These are phyloP conservation scores for Araneus ventricosus DNA, from an alignment of 1,140 invertebrate species.

Conservation along the genomic window DNA sequence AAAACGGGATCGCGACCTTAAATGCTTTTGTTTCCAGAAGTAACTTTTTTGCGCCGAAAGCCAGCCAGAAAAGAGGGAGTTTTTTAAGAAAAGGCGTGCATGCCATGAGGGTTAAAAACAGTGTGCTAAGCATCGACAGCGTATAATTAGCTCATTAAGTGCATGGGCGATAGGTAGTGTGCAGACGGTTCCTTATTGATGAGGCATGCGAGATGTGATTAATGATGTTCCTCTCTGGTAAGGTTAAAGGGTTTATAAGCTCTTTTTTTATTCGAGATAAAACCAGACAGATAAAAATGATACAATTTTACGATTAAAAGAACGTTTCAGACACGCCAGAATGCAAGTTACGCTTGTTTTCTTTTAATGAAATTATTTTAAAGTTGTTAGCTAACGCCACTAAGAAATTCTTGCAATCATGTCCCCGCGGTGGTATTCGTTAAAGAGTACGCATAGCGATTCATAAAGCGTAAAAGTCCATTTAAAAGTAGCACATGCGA, in stretches of 20 bases:
- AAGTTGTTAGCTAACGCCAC: no score
- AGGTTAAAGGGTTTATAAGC: background rate
- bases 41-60: background rate
- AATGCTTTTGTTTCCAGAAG: background rate
- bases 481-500: no score
- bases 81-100: background rate
- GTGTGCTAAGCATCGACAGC: conserved; percentile 41
- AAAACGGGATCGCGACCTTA: background rate
- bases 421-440: no score
- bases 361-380: background rate
- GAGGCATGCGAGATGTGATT: background rate
- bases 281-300: background rate
- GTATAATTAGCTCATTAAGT: conserved; percentile 58
- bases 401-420: no score
- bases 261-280: conserved; percentile 11
- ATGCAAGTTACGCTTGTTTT: background rate
- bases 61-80: background rate
- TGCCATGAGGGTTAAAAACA: background rate
- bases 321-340: background rate
- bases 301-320: conserved; percentile 1
- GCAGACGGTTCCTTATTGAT: conserved; percentile 18
- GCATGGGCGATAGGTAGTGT: background rate
- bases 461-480: no score
- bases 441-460: no score
- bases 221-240: conserved; percentile 1